These are phyloP conservation scores for Paelopatides confundens DNA, from an alignment of 53 echinoderm and acorn worm genomes.

Conservation along the genomic window DNA sequence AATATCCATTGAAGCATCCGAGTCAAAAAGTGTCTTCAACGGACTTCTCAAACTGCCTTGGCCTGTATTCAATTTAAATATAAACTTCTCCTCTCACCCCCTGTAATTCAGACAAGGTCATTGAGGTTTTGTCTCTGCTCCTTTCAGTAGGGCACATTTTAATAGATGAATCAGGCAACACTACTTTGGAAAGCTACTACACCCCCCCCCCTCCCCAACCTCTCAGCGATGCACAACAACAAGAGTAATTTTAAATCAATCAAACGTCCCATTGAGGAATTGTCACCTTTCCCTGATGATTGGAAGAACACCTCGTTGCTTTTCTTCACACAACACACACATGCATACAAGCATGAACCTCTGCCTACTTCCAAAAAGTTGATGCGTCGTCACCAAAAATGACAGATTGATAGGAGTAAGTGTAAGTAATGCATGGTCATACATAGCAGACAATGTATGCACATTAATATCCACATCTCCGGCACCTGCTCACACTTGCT, in stretches of 20 bases:
- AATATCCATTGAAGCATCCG: too few relatives aligned
- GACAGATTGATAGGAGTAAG: slow-evolving; percentile 21
- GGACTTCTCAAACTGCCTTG: too few relatives aligned
- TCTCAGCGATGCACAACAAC: too few relatives aligned
- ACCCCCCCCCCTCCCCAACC: too few relatives aligned
- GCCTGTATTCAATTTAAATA: too few relatives aligned
- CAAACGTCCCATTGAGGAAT: background rate
- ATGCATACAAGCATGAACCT: background rate
- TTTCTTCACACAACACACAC: background rate
- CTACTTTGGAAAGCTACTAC: too few relatives aligned
- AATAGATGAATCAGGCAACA: too few relatives aligned
- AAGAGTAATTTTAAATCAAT: background rate
- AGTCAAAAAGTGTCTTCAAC: too few relatives aligned
- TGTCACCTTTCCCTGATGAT: background rate
- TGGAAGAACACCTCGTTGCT: background rate
- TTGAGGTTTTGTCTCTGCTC: too few relatives aligned
- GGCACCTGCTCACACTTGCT: background rate
- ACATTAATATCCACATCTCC: background rate
- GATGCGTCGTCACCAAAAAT: background rate
- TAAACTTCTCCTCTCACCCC: too few relatives aligned
- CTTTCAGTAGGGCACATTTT: too few relatives aligned
- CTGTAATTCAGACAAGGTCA: too few relatives aligned
- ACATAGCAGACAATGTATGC: slow-evolving; percentile 23
- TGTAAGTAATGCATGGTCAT: slow-evolving; percentile 37
- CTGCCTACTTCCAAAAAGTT: background rate